A percentile compares a stretch with the other conserved stretches of the same genome.
phyloP scores from a whole-genome alignment of 2,797 vertebrate species.

The Prionace glauca region DNA sequence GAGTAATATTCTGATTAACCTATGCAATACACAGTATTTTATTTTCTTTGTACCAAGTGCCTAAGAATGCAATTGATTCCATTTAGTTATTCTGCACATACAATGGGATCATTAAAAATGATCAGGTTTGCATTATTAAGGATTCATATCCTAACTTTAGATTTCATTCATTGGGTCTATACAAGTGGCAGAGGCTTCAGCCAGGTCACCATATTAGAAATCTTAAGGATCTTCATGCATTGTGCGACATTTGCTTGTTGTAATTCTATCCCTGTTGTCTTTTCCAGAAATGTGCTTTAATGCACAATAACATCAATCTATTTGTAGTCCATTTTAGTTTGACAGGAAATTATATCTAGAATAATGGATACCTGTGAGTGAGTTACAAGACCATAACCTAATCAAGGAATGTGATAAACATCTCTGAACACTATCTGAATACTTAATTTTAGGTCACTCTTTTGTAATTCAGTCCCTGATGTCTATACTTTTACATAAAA shows the following conservation, averaged over 20 bases:
- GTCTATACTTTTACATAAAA: constrained; percentile 24
- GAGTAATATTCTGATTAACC: background rate
- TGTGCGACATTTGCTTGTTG: background rate
- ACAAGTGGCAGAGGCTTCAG: background rate
- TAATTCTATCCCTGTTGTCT: background rate
- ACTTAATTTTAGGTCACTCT: constrained; percentile 1
- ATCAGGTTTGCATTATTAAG: background rate
- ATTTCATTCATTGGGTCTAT: background rate
- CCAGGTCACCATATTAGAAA: background rate
- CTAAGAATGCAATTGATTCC: background rate
- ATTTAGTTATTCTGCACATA: background rate
- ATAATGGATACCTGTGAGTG: constrained; percentile 27
- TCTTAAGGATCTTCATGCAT: background rate
- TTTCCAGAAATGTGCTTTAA: background rate
- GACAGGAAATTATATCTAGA: constrained; percentile 24
- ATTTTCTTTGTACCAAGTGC: background rate
- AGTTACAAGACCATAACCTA: constrained; percentile 7
- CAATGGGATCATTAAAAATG: background rate
- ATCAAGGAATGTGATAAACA: background rate
- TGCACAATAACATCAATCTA: constrained; percentile 22
- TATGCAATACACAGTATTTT: background rate
- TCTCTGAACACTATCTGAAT: constrained; percentile 9
- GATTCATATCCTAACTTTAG: background rate
- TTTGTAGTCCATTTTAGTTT: background rate
- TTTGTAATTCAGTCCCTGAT: constrained; percentile 27